These are phyloP conservation scores for Eunapius fragilis DNA, from an alignment of 37 sponge, comb jelly and placozoan species.

Conservation along the genomic window DNA sequence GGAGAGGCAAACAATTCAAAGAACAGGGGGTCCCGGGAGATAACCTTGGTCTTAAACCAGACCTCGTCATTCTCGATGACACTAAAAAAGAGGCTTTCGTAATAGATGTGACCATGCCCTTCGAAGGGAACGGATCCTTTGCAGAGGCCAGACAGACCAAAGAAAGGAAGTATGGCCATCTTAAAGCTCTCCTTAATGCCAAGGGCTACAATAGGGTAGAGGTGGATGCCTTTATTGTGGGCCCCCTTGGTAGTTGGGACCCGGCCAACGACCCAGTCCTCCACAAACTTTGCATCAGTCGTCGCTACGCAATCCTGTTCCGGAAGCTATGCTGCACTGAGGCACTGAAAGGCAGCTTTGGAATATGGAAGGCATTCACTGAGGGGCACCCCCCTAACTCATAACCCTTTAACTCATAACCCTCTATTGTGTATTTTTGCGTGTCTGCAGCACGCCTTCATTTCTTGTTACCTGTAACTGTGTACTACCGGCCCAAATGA, in stretches of 20 bases:
- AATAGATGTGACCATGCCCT: conserved; percentile 36
- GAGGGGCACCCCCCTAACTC: neutral
- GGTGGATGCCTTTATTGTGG: neutral
- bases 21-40: conserved; percentile 18
- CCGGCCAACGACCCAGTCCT: conserved; percentile 6
- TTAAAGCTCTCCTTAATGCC: neutral
- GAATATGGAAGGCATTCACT: conserved; percentile 19
- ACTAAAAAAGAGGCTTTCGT: conserved; percentile 5
- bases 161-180: neutral
- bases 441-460: neutral
- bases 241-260: conserved; percentile 12
- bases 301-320: conserved; percentile 7
- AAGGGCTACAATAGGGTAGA: neutral
- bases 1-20: neutral
- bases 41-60: conserved; percentile 2
- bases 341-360: conserved; percentile 2
- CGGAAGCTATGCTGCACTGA: conserved; percentile 25
- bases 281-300: conserved; percentile 5
- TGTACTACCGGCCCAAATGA: neutral
- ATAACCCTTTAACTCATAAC: neutral
- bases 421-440: neutral
- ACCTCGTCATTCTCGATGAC: conserved; percentile 15
- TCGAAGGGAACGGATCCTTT: conserved; percentile 8
- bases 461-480: neutral
- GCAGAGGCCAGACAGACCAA: neutral